Base-by-base conservation (phyloP, 2,113 vertebrate genomes). In the Chaetorhynchus papuensis region DNA sequence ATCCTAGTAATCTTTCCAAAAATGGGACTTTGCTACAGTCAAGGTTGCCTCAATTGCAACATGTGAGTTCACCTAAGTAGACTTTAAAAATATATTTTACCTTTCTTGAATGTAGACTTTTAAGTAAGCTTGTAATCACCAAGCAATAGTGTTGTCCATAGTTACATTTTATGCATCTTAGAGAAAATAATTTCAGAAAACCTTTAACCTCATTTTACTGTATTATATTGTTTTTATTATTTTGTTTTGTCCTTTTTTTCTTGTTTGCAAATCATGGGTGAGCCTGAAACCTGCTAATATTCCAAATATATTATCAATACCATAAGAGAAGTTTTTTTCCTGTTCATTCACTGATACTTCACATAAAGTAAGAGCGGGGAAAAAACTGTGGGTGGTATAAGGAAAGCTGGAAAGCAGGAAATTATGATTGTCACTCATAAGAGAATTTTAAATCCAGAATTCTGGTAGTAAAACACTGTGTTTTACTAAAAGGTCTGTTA, bases 151-250 rank as follows among this genome's bases (percentile, higher is more conserved):
- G 11, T 17, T 45, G 13, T n/a, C 41, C 4, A 1, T 31, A 44
- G 23, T 33, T 74, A 28, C 1, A 1, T 68, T 83, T 52, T 50
- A 13, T 27, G 9, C 3, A 11, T 39, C 41, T 65, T 57, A 26
- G 53, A 70, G 30, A 41, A 90, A 53, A 22, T 22, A 28, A 72
- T 44, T 82, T 83, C 7, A 49, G 45, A 52, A 72, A 93, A 74
- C 3, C 3, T 24, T 74, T 31, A 23, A 15, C 5, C 2, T 35
- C 21, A 13, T 86, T 84, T 89, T 70, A 17, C 13, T 1, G 0
- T n/a, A 26, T 41, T 72, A 19, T 15, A n/a, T n/a, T n/a, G n/a
- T n/a, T n/a, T n/a, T n/a, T n/a, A n/a, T n/a, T n/a, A 3, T 28
- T 68, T 91, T 83, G 6, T 3, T 83, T 79, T 71, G 15, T 47